These are phyloP conservation scores for Gymnodraco acuticeps DNA, from an alignment of 2,797 vertebrate species.

Conservation along the genomic window DNA sequence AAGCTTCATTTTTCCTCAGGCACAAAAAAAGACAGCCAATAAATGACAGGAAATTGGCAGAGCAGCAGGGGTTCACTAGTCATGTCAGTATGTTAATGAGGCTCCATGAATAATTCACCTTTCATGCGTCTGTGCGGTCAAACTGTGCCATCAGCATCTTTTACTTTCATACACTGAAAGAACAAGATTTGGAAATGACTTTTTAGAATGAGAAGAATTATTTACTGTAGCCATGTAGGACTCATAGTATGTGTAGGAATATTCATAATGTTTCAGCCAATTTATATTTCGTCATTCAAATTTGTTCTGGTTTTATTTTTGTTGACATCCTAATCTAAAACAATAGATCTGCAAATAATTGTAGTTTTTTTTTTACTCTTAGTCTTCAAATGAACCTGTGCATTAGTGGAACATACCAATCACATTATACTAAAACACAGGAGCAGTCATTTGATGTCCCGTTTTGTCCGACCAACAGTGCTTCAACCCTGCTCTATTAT, in stretches of 20 bases:
- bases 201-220: neutral
- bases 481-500: neutral
- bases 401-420: neutral
- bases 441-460: neutral
- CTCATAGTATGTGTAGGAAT: neutral
- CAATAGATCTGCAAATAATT: neutral
- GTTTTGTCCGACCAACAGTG: neutral
- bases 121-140: neutral
- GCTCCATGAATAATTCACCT: constrained; percentile 63
- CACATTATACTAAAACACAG: neutral
- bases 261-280: neutral
- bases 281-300: neutral
- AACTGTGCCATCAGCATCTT: constrained; percentile 22
- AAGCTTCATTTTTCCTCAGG: constrained; percentile 42
- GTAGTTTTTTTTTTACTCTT: neutral
- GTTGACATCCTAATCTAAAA: neutral
- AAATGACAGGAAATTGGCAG: constrained; percentile 43
- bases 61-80: constrained; percentile 26
- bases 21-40: constrained; percentile 23
- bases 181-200: neutral
- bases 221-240: neutral
- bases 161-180: neutral
- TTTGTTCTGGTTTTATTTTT: neutral
- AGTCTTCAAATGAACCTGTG: neutral
- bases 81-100: constrained; percentile 58